These are phyloP conservation scores for Rhopalosiphum nymphaeae DNA, from an alignment of 2,888 invertebrate genomes.

Conservation along the genomic window DNA sequence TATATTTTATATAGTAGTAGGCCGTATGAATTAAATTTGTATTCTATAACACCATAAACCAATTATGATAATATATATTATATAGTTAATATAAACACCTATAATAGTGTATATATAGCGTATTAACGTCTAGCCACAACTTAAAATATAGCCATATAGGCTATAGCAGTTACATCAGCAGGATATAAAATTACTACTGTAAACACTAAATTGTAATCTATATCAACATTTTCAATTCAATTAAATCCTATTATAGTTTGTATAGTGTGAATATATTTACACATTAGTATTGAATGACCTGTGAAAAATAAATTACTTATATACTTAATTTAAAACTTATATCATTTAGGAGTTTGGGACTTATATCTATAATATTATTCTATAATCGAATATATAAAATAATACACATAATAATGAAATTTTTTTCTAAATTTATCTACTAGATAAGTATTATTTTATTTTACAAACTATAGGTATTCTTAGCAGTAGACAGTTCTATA, in stretches of 20 bases:
- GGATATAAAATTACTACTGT: neutral
- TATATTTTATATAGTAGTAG: neutral
- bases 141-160: neutral
- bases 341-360: neutral
- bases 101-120: neutral
- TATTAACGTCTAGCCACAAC: neutral
- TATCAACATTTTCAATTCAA: neutral
- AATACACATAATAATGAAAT: neutral
- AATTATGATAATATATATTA: neutral
- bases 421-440: neutral
- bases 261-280: neutral
- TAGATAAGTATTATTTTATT: neutral
- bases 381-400: neutral
- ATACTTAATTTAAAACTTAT: neutral
- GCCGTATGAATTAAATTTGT: neutral
- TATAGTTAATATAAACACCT: neutral
- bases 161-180: neutral
- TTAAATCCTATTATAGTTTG: neutral
- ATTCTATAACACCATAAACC: neutral
- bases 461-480: neutral
- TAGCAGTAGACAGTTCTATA: neutral
- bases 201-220: neutral
- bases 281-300: neutral
- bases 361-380: too few species aligned
- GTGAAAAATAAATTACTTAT: neutral